phyloP scores from a whole-genome alignment of 2,113 vertebrate species.

The Tamias sibiricus region DNA sequence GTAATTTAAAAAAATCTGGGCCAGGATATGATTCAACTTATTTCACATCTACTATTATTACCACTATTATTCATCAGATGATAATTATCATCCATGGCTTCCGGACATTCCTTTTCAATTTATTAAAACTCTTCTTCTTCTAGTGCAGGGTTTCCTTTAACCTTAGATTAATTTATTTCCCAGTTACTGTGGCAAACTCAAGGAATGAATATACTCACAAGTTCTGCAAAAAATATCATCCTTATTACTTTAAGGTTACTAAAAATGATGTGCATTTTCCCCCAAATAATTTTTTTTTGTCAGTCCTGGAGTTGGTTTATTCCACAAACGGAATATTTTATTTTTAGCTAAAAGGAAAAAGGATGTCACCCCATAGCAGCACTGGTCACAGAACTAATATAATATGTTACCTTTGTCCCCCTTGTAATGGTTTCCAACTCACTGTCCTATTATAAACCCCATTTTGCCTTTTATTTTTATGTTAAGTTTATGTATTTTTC shows the following conservation, averaged over 20 bases:
- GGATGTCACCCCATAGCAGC: not conserved
- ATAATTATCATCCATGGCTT: slow-evolving; percentile 43
- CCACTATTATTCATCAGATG: slow-evolving; percentile 59
- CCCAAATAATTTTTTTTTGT: slow-evolving; percentile 24
- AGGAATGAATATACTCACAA: slow-evolving; percentile 47
- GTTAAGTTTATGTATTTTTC: not conserved
- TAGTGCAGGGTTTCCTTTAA: slow-evolving; percentile 29
- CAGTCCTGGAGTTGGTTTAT: not conserved
- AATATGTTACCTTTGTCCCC: not conserved
- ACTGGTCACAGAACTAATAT: not conserved
- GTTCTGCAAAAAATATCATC: slow-evolving; percentile 38
- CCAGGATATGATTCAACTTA: slow-evolving; percentile 59
- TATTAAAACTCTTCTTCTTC: slow-evolving; percentile 58
- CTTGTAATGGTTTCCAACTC: not conserved
- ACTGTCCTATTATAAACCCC: not conserved
- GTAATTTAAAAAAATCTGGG: not conserved
- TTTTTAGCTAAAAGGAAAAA: slow-evolving; percentile 28
- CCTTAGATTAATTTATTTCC: slow-evolving; percentile 59
- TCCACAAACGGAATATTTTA: not conserved
- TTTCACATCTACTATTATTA: slow-evolving; percentile 41
- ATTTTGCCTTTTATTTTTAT: not conserved
- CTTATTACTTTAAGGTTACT: slow-evolving; percentile 38
- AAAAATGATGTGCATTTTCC: not conserved
- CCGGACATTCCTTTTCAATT: slow-evolving; percentile 41
- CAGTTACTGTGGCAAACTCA: slow-evolving; percentile 25